phyloP scores from a whole-genome alignment of 2,113 vertebrate genomes.

The Dasyurus viverrinus region DNA sequence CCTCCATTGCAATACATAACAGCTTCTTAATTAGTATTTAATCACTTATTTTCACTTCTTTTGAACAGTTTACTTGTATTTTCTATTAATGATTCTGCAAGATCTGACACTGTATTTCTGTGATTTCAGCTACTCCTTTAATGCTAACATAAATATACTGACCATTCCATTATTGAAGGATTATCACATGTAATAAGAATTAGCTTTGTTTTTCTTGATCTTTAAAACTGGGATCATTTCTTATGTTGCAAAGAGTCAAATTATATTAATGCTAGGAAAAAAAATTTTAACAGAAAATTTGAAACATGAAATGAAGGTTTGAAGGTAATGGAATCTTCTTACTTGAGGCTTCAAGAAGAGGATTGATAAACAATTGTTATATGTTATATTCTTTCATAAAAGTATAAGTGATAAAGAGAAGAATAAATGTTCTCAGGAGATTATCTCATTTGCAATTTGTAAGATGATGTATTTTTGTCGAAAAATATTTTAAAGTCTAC shows the following conservation, averaged over 20 bases:
- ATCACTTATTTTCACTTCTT: not conserved
- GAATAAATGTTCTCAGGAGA: not conserved
- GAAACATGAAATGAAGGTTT: not conserved
- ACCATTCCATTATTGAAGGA: not conserved
- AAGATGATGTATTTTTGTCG: not conserved
- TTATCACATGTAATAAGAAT: not conserved
- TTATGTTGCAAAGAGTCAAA: not conserved
- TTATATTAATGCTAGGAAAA: not conserved
- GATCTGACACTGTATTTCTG: not conserved
- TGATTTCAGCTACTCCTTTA: not conserved
- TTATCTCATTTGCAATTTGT: not conserved
- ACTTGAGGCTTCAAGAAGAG: not conserved
- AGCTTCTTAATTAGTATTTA: not conserved
- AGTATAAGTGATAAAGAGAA: not conserved
- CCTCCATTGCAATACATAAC: not conserved
- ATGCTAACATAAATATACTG: not conserved
- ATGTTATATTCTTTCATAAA: not conserved
- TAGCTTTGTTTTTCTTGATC: not conserved
- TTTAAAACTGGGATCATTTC: not conserved
- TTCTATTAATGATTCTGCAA: not conserved
- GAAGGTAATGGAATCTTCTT: not conserved
- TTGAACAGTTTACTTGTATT: not conserved
- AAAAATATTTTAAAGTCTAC: not conserved
- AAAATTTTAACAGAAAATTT: not conserved
- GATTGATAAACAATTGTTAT: not conserved